Evolutionary conservation across 2,888 invertebrate species (phyloP).

Genomic region (Nomada fucata): DNA sequence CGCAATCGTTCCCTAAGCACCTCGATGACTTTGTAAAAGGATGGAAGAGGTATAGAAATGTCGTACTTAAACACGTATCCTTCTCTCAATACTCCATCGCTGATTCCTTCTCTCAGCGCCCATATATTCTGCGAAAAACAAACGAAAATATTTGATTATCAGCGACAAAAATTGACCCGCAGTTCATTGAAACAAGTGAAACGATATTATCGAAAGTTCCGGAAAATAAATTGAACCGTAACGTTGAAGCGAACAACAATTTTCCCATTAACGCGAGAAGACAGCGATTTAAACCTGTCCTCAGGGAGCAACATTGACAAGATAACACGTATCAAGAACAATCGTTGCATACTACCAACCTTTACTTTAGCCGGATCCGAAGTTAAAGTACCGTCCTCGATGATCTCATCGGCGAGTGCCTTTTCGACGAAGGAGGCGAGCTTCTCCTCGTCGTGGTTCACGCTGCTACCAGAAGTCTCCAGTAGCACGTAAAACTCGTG

Average conservation of each 20-base stretch:
- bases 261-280: too few species aligned
- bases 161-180: too few species aligned
- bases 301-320: neutral
- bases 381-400: conserved; percentile 93
- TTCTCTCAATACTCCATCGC: conserved; percentile 90
- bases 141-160: too few species aligned
- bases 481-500: conserved; percentile 94
- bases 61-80: conserved; percentile 98
- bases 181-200: too few species aligned
- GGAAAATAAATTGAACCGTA: too few species aligned
- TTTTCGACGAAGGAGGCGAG: conserved; percentile 91
- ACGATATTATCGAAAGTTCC: too few species aligned
- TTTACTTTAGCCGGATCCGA: conserved; percentile 93
- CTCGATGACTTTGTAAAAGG: conserved; percentile 94
- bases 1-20: conserved; percentile 89
- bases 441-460: conserved; percentile 94
- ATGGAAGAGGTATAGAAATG: conserved; percentile 92
- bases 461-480: conserved; percentile 95
- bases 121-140: conserved; percentile 88
- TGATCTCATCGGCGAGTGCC: conserved; percentile 89
- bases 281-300: too few species aligned
- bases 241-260: too few species aligned
- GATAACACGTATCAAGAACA: too few species aligned
- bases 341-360: conserved; percentile 83
- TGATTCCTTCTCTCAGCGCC: conserved; percentile 94